phyloP scores from a whole-genome alignment of 1,140 invertebrate species.

The Oscheius sp. region DNA sequence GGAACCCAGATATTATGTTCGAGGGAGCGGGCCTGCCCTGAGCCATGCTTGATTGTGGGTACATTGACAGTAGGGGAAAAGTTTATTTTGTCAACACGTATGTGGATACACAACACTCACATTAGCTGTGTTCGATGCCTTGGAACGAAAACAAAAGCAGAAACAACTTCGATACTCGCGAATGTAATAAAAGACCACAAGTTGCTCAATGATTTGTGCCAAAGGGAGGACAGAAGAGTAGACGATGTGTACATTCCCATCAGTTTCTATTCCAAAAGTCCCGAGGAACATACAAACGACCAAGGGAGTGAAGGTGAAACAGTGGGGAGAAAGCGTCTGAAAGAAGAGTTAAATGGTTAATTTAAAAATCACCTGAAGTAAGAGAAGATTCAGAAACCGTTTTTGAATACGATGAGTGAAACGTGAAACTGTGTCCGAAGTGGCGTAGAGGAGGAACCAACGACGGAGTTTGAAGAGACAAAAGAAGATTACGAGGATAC shows the following conservation, averaged over 20 bases:
- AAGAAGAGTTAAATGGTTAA: background rate
- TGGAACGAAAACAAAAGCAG: too few relatives aligned
- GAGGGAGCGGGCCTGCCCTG: too few relatives aligned
- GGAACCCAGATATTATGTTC: too few relatives aligned
- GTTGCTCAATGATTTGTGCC: background rate
- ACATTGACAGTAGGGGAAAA: too few relatives aligned
- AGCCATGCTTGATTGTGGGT: too few relatives aligned
- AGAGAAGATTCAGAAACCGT: background rate
- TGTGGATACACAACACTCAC: too few relatives aligned
- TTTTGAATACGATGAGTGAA: background rate
- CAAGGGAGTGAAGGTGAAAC: background rate
- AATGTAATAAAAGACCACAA: background rate
- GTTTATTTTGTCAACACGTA: too few relatives aligned
- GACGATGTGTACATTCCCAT: background rate
- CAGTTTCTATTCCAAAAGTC: background rate
- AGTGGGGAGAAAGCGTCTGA: background rate
- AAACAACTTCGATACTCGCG: background rate
- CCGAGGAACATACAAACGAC: background rate
- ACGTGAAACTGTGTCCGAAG: background rate
- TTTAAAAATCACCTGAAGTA: background rate
- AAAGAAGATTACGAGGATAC: background rate
- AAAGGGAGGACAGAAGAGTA: background rate
- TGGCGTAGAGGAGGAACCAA: background rate
- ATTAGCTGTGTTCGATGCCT: too few relatives aligned
- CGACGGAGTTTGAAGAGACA: background rate